Evolutionary conservation across 2,888 invertebrate genomes (phyloP).

Genomic region (Lithophane socia): DNA sequence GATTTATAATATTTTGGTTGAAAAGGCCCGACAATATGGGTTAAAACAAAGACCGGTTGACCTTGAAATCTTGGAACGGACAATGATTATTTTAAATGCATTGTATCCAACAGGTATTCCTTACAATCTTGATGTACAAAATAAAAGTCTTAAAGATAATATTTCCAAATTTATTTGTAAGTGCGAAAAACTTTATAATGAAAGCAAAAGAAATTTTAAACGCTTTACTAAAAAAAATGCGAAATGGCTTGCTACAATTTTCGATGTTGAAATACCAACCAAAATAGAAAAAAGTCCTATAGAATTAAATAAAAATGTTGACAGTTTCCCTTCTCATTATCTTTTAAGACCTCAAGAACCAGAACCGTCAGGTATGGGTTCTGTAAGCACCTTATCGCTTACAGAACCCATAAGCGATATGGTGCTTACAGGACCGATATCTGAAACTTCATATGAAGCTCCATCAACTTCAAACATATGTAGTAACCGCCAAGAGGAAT

Average conservation of each 20-base stretch:
- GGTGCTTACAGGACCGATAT: no score
- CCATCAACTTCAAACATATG: no score
- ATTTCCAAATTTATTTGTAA: background rate
- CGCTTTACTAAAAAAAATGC: background rate
- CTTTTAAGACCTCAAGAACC: no score
- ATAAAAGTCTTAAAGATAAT: background rate
- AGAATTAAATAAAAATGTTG: background rate
- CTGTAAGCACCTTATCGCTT: no score
- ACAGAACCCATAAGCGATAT: no score
- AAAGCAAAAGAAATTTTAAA: background rate
- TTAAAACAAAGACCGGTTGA: background rate
- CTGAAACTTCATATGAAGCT: no score
- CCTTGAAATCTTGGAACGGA: background rate
- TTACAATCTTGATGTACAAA: background rate
- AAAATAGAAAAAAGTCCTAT: background rate
- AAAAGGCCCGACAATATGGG: background rate
- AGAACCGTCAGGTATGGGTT: no score
- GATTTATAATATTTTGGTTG: no score
- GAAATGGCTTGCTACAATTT: background rate
- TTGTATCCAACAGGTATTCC: background rate
- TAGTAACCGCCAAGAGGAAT: no score
- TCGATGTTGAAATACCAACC: background rate
- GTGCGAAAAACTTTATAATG: background rate
- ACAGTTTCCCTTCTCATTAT: no score
- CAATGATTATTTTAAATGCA: background rate